Conservation (phyloP, 2,113 vertebrate species). For the Oostethus manadensis region DNA sequence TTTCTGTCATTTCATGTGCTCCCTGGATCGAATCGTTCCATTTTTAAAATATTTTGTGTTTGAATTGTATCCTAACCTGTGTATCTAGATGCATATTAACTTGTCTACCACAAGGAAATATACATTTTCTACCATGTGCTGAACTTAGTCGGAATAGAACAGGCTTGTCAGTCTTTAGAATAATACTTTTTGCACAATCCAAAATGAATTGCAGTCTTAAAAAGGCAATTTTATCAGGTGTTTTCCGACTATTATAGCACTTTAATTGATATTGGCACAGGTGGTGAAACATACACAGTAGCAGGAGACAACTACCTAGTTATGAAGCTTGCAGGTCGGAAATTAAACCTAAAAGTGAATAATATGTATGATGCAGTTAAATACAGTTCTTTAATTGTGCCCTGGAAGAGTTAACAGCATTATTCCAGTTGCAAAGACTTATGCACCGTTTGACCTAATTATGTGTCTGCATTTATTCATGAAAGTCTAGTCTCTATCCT, state of each 20-base stretch:
- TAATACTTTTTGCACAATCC: constrained; percentile 1
- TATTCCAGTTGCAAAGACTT: constrained; percentile 10
- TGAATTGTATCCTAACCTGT: too few relatives aligned
- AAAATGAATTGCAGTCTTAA: constrained; percentile 35
- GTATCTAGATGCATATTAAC: too few relatives aligned
- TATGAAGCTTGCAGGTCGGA: constrained; percentile 26
- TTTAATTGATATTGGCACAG: constrained; percentile 20
- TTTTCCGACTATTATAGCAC: constrained; percentile 26
- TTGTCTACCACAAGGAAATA: too few relatives aligned
- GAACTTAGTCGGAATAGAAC: too few relatives aligned
- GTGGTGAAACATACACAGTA: neutral
- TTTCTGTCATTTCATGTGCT: too few relatives aligned
- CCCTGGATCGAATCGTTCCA: too few relatives aligned
- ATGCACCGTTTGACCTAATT: constrained; percentile 43
- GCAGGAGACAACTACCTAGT: constrained; percentile 23
- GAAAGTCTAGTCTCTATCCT: constrained; percentile 37
- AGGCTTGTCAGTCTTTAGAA: neutral
- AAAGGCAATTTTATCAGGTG: constrained; percentile 26
- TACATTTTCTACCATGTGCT: too few relatives aligned
- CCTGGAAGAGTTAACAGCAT: constrained; percentile 10
- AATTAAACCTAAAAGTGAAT: constrained; percentile 27
- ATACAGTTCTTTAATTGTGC: constrained; percentile 23
- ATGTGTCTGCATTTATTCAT: constrained; percentile 54
- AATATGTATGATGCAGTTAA: constrained; percentile 15
- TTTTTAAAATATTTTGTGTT: too few relatives aligned